Evolutionary conservation across 2,888 invertebrate genomes (phyloP).

Genomic region (Acleris laterana): DNA sequence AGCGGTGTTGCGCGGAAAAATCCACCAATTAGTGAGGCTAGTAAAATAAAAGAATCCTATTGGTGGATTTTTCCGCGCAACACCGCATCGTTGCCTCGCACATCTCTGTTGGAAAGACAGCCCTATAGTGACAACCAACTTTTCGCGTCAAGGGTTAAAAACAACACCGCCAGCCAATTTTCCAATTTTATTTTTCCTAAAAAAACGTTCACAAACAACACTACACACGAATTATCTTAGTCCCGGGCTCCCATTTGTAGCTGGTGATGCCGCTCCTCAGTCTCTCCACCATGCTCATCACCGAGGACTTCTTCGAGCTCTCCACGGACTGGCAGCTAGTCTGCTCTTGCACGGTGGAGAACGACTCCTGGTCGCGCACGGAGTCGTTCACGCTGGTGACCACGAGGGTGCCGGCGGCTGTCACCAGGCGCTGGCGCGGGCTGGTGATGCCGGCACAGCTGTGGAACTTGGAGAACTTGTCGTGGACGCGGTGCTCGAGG

Average conservation of each 20-base stretch:
- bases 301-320: conserved; percentile 53
- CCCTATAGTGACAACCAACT: too few species aligned
- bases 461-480: conserved; percentile 66
- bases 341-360: background rate
- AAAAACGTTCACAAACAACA: conserved; percentile 19
- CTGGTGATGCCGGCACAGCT: conserved; percentile 58
- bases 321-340: conserved; percentile 52
- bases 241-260: conserved; percentile 73
- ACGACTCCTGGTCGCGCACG: background rate
- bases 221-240: conserved; percentile 66
- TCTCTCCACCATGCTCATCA: conserved; percentile 51
- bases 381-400: too few species aligned
- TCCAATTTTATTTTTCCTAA: conserved; percentile 19
- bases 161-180: background rate
- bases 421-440: conserved; percentile 25
- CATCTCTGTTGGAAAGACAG: too few species aligned
- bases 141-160: background rate
- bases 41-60: too few species aligned
- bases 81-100: too few species aligned
- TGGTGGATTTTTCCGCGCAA: too few species aligned
- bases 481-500: conserved; percentile 58
- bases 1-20: too few species aligned
- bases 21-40: too few species aligned
- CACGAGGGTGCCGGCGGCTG: background rate
- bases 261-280: conserved; percentile 47